Percentiles rank a stretch among this genome's conserved stretches.
Conservation (phyloP, 2,797 vertebrate genomes). For the Aphelocoma californica region DNA sequence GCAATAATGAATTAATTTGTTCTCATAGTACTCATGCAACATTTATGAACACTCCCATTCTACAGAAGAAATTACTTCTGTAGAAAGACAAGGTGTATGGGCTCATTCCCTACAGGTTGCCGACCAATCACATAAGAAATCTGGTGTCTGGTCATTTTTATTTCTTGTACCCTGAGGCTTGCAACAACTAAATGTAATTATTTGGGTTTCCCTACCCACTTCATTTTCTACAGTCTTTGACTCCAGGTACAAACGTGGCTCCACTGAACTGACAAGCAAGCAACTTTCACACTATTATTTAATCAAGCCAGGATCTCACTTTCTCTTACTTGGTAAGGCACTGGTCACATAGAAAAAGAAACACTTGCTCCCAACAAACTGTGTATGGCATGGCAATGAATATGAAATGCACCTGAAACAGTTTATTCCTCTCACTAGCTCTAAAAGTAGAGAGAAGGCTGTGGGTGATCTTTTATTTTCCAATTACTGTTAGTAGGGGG, state of each 20-base stretch:
- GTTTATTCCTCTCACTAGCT: not conserved
- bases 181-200: not conserved
- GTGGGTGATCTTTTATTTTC: not conserved
- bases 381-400: fast-evolving
- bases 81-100: not conserved
- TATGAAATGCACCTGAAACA: not conserved
- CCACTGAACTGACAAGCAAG: not conserved
- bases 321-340: not conserved
- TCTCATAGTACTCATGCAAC: not conserved
- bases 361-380: not conserved
- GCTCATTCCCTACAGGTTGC: not conserved
- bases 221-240: not conserved
- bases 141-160: not conserved
- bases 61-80: not conserved
- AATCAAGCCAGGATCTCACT: not conserved
- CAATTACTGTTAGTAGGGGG: fast-evolving
- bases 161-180: not conserved
- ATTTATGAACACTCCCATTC: not conserved
- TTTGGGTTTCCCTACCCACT: not conserved
- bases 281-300: not conserved
- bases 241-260: not conserved
- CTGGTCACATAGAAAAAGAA: not conserved
- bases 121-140: not conserved
- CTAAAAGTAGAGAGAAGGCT: not conserved
- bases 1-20: not conserved